Percentiles rank a stretch among this genome's conserved stretches.
Evolutionary conservation across 1,140 invertebrate species (phyloP).

Genomic region (Apocrypta bakeri): DNA sequence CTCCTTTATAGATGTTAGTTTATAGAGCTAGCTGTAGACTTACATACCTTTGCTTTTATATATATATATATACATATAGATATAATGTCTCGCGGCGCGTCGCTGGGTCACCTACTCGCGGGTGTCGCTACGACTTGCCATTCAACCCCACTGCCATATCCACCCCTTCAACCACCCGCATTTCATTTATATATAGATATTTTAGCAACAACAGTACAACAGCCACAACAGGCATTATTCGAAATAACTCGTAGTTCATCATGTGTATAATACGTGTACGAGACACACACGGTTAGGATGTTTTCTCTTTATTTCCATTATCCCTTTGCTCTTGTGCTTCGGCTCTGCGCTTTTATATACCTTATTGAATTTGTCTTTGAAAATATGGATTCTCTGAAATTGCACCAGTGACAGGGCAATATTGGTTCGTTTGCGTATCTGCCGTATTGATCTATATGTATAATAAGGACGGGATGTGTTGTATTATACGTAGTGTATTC

Average conservation of each 20-base stretch:
- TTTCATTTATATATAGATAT: too few species aligned
- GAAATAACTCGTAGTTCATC: conserved; percentile 9
- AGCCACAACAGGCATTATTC: conserved; percentile 54
- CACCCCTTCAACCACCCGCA: neutral
- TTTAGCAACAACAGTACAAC: neutral
- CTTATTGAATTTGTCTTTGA: neutral
- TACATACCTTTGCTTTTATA: conserved; percentile 15
- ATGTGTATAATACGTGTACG: conserved; percentile 37
- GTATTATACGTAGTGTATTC: neutral
- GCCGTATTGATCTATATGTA: too few species aligned
- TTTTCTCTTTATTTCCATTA: neutral
- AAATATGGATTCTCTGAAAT: neutral
- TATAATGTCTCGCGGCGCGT: neutral
- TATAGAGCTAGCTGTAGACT: conserved; percentile 29
- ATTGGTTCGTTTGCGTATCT: neutral
- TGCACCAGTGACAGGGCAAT: neutral
- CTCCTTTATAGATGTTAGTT: conserved; percentile 30
- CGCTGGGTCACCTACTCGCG: too few species aligned
- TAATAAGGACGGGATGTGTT: neutral
- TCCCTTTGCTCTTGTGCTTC: neutral
- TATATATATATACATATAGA: neutral
- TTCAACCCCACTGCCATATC: neutral
- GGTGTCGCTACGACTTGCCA: too few species aligned
- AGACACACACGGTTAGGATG: conserved; percentile 52
- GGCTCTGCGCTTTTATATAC: neutral